Percentiles rank a stretch among this genome's conserved stretches.
Evolutionary conservation across 2,113 vertebrate genomes (phyloP).

Genomic region (Pteropus alecto): DNA sequence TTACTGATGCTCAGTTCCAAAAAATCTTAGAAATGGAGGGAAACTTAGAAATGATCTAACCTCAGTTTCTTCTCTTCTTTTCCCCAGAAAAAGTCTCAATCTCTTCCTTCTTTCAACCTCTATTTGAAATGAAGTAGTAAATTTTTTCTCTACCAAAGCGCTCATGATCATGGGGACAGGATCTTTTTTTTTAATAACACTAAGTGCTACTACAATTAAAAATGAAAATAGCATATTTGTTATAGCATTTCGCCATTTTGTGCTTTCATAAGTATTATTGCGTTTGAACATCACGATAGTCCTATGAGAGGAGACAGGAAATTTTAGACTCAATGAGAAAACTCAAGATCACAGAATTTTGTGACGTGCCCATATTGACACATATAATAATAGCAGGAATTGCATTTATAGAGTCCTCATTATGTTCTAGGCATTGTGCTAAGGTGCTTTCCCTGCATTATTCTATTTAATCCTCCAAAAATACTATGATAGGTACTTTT

Average conservation of each 20-base stretch:
- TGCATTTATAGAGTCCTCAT: background rate
- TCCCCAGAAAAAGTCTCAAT: background rate
- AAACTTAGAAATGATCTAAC: background rate
- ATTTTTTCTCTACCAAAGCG: background rate
- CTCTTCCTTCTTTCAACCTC: background rate
- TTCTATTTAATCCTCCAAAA: background rate
- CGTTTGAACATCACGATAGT: background rate
- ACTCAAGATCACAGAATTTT: background rate
- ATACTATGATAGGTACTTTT: background rate
- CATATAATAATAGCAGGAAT: background rate
- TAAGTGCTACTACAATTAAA: background rate
- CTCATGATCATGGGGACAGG: background rate
- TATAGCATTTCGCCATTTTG: background rate
- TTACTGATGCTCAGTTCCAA: background rate
- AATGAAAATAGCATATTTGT: background rate
- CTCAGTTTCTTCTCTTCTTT: background rate
- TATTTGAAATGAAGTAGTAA: background rate
- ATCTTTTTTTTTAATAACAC: background rate
- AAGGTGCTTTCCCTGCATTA: background rate
- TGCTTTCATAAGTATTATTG: background rate
- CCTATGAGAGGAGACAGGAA: background rate
- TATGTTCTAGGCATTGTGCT: background rate
- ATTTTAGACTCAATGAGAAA: background rate
- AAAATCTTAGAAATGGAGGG: background rate
- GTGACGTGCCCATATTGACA: background rate